These are phyloP conservation scores for Hyperopisus bebe DNA, from an alignment of 2,113 vertebrate genomes.

Conservation along the genomic window DNA sequence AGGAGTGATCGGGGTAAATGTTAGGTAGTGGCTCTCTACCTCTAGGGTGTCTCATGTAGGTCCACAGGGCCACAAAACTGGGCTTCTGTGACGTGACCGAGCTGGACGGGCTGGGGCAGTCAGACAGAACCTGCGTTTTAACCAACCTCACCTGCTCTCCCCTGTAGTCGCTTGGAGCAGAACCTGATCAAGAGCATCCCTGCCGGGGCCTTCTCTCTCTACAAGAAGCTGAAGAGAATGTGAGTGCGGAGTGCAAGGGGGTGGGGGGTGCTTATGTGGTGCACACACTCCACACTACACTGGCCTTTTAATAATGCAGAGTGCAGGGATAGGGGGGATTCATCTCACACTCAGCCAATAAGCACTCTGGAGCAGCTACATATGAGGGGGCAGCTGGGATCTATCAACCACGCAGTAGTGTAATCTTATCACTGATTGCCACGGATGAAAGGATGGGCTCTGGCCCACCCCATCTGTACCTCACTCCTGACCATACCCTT, in stretches of 20 bases:
- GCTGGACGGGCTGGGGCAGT: neutral
- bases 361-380: neutral
- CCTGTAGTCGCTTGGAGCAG: slow-evolving; percentile 88
- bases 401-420: neutral
- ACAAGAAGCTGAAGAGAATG: slow-evolving; percentile 98
- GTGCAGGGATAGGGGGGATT: neutral
- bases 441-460: neutral
- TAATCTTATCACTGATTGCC: neutral
- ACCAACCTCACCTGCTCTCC: slow-evolving; percentile 4
- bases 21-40: neutral
- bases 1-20: neutral
- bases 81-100: neutral
- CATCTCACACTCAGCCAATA: neutral
- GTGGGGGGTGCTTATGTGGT: neutral
- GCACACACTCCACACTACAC: neutral
- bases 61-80: neutral
- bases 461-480: neutral
- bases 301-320: neutral
- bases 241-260: slow-evolving; percentile 59
- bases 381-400: neutral
- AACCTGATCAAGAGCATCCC: slow-evolving; percentile 90
- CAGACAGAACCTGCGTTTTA: neutral
- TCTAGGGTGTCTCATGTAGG: neutral
- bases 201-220: slow-evolving; percentile 83
- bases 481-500: neutral